A percentile compares a stretch with the other conserved stretches of the same genome.
phyloP scores from a whole-genome alignment of 2,113 vertebrate species.

The Ceyx margarethae region DNA sequence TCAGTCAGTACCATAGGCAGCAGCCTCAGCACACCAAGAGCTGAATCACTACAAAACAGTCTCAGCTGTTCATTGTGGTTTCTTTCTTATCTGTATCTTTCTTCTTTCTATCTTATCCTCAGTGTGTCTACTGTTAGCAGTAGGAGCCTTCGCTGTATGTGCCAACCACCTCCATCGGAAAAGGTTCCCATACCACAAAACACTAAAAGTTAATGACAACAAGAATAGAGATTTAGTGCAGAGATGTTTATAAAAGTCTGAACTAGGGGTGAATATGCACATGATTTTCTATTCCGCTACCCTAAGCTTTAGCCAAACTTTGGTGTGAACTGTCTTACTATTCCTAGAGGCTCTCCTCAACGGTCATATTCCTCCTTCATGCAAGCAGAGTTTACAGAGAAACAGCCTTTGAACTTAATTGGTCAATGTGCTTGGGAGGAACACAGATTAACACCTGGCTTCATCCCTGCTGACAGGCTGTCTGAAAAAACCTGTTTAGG shows the following conservation, averaged over 20 bases:
- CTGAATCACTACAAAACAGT: no score
- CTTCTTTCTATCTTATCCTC: background rate
- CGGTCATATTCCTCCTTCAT: background rate
- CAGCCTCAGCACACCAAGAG: no score
- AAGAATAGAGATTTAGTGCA: background rate
- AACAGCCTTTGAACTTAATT: background rate
- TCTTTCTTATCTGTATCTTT: background rate
- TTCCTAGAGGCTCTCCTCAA: background rate
- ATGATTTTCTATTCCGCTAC: background rate
- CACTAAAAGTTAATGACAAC: background rate
- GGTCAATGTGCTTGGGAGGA: background rate
- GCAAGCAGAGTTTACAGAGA: background rate
- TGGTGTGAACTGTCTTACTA: background rate
- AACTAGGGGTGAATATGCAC: background rate
- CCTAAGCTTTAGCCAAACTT: background rate
- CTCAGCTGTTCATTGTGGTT: background rate
- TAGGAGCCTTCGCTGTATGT: background rate
- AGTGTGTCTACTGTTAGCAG: background rate
- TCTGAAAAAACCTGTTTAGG: slow-evolving; percentile 15
- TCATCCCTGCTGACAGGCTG: background rate
- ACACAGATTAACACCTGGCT: slow-evolving; percentile 11
- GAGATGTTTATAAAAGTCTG: background rate
- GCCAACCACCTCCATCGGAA: background rate
- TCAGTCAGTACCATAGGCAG: no score
- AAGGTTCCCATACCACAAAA: background rate